A percentile compares a stretch with the other conserved stretches of the same genome.
These are phyloP conservation scores for Harpagoxenus sublaevis DNA, from an alignment of 2,888 invertebrate genomes.

Conservation along the genomic window DNA sequence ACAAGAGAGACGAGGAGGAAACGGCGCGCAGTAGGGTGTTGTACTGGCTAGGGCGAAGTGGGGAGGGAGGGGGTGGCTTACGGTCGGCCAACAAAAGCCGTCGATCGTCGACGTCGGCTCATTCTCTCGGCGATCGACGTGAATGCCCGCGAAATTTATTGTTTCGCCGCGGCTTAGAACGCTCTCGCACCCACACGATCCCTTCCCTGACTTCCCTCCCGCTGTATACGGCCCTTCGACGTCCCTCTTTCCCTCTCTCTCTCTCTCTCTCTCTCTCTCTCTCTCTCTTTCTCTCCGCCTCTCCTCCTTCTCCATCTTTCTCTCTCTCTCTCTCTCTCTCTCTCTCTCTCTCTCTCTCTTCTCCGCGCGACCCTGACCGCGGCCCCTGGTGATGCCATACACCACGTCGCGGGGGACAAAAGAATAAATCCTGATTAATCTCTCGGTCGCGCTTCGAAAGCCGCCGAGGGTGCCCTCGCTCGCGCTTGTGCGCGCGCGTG, in stretches of 20 bases:
- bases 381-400: constrained; percentile 59
- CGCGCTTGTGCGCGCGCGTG: constrained; percentile 46
- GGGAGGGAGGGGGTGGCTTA: constrained; percentile 63
- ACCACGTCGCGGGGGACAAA: constrained; percentile 77
- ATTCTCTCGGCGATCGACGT: constrained; percentile 81
- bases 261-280: not conserved
- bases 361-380: constrained; percentile 43
- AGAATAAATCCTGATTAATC: constrained; percentile 85
- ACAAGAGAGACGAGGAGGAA: constrained; percentile 51
- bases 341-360: constrained; percentile 41
- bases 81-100: constrained; percentile 80
- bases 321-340: constrained; percentile 24
- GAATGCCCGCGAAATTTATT: constrained; percentile 84
- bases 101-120: constrained; percentile 83
- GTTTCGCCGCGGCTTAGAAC: constrained; percentile 83
- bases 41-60: not conserved
- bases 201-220: constrained; percentile 44
- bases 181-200: constrained; percentile 65
- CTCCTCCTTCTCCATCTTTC: not conserved
- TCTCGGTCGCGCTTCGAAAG: constrained; percentile 80
- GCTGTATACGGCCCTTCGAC: constrained; percentile 24
- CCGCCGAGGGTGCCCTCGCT: constrained; percentile 63
- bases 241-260: constrained; percentile 2
- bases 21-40: constrained; percentile 45
- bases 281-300: constrained; percentile 11